Evolutionary conservation across 2,888 invertebrate species (phyloP), one percentile per base, ranked within the genome.

Genomic region (Pseudococcus jackbeardsleyi): DNA sequence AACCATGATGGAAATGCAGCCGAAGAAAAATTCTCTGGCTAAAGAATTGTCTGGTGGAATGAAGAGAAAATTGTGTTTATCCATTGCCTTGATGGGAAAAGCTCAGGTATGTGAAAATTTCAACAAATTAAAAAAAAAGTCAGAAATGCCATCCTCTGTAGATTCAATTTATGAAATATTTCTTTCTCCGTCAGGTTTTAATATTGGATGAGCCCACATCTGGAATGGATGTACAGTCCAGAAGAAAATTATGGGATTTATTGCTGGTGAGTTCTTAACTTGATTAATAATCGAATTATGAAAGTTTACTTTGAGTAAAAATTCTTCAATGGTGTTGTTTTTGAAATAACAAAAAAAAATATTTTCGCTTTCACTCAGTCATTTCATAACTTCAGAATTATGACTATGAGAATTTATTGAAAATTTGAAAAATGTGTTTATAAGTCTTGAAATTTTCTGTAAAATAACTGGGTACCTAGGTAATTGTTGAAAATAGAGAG

Each of bases 221-320:
- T 0, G 98, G 98, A 8, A 94, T 98, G 91, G 98, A 98, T 92
- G 96, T 97, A 1, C 96, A 97, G 91, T 96, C 97, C 1, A 93
- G 97, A 68, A 93, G 98, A 86, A 95, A 96, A 89, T 94, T 97
- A 86, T 98, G 98, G 98, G 96, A 98, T 91, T 93, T 97, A 89
- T 92, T 98, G 90, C 93, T 95, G 90, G 93, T 93, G 92, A 92
- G 92, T 90, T n/a, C 15, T n/a, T 15, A 8, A 54, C 8, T 54
- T n/a, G n/a, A 7, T n/a, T 6, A n/a, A 15, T 54, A n/a, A n/a
- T n/a, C n/a, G n/a, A n/a, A n/a, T n/a, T n/a, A n/a, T n/a, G n/a
- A n/a, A n/a, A n/a, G n/a, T 54, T 17, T n/a, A 5, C n/a, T 1
- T 54, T 54, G 15, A 54, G 5, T n/a, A n/a, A 12, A 48, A 48